phyloP scores from a whole-genome alignment of 1,140 invertebrate genomes.

The Polyergus mexicanus region DNA sequence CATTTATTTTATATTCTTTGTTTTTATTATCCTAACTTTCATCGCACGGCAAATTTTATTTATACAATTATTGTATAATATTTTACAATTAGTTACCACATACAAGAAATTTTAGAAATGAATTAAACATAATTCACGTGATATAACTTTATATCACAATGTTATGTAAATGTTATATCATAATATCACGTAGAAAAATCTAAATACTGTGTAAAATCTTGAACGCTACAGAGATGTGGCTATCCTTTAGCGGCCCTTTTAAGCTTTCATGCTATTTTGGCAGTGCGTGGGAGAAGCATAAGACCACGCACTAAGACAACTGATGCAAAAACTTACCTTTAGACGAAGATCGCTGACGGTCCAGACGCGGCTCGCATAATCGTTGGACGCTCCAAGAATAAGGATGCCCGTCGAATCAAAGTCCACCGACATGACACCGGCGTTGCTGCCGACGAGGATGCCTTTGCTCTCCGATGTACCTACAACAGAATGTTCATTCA shows the following conservation, averaged over 20 bases:
- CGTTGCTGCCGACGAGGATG: slow-evolving; percentile 95
- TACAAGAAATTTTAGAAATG: too few species aligned
- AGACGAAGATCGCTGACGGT: slow-evolving; percentile 95
- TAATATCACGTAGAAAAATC: background rate
- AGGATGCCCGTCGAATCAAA: slow-evolving; percentile 96
- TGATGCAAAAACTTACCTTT: slow-evolving; percentile 90
- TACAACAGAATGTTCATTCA: slow-evolving; percentile 82
- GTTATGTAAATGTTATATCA: background rate
- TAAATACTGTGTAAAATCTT: background rate
- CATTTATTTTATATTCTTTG: background rate
- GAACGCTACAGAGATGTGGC: background rate
- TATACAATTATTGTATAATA: background rate
- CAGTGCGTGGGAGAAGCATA: background rate
- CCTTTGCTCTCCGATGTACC: slow-evolving; percentile 91
- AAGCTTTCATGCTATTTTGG: background rate
- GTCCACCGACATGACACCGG: slow-evolving; percentile 97
- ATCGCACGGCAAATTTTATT: background rate
- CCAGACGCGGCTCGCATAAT: slow-evolving; percentile 98
- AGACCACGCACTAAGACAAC: background rate
- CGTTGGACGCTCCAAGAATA: slow-evolving; percentile 96
- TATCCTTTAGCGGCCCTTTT: background rate
- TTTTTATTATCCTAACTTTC: background rate
- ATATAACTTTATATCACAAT: background rate
- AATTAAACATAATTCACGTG: background rate
- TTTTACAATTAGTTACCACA: too few species aligned